A percentile compares a stretch with the other conserved stretches of the same genome.
Conservation (phyloP, 53 echinoderm and acorn worm species). For the Actinopyga echinites region DNA sequence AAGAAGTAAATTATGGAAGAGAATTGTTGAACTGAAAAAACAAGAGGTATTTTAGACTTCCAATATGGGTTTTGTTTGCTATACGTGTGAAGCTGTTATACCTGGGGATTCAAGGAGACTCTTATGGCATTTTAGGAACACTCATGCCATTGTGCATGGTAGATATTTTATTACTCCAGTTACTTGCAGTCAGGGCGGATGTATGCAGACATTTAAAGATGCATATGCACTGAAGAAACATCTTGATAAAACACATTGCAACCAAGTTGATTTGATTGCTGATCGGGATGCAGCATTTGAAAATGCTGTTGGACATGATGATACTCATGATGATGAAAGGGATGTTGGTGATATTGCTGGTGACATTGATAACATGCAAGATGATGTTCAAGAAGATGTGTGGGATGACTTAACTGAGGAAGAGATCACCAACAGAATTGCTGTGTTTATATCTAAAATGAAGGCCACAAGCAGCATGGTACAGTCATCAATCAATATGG, state of each 20-base stretch:
- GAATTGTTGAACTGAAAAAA: background rate
- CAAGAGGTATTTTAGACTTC: background rate
- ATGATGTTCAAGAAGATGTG: background rate
- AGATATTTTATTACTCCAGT: background rate
- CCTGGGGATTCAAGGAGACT: slow-evolving; percentile 12
- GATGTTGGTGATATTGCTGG: background rate
- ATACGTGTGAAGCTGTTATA: background rate
- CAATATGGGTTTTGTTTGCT: slow-evolving; percentile 16
- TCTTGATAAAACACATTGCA: slow-evolving; percentile 9
- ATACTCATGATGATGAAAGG: background rate
- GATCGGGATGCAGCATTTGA: background rate
- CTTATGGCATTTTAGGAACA: background rate
- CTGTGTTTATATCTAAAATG: slow-evolving; percentile 34
- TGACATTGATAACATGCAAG: background rate
- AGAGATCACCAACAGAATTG: background rate
- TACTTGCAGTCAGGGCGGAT: slow-evolving; percentile 20
- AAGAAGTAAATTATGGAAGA: background rate
- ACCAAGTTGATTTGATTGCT: too few species aligned
- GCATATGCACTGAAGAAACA: slow-evolving; percentile 9
- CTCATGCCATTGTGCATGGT: slow-evolving; percentile 16
- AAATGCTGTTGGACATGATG: background rate
- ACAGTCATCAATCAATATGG: background rate
- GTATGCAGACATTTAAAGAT: slow-evolving; percentile 26
- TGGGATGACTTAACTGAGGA: background rate
- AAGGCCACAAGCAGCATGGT: slow-evolving; percentile 19